These are phyloP conservation scores for Tautogolabrus adspersus DNA, from an alignment of 2,113 vertebrate genomes.

Conservation along the genomic window DNA sequence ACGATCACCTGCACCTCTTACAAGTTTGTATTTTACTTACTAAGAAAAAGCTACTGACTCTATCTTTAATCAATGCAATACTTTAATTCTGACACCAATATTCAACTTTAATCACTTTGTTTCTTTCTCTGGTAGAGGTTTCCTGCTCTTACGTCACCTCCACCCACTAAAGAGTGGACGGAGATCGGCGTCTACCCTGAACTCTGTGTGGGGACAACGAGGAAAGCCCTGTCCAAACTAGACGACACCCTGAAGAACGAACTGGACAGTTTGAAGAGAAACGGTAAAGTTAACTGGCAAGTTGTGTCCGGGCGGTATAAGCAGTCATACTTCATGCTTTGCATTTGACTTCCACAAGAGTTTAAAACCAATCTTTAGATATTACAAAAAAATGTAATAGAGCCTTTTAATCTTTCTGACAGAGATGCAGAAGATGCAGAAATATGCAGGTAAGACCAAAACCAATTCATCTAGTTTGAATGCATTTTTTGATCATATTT, in stretches of 20 bases:
- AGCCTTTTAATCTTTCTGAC: slow-evolving; percentile 14
- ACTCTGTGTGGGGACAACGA: slow-evolving; percentile 61
- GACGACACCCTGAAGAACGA: slow-evolving; percentile 18
- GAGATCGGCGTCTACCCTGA: slow-evolving; percentile 59
- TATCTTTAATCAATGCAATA: too few species aligned
- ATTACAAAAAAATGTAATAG: background rate
- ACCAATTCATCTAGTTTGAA: background rate
- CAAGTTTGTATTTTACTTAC: slow-evolving; percentile 54
- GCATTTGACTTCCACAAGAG: too few species aligned
- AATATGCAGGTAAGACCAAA: slow-evolving; percentile 72
- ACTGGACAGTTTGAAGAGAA: slow-evolving; percentile 49
- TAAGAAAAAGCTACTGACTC: background rate
- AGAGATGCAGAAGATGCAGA: slow-evolving; percentile 78
- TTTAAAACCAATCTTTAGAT: too few species aligned
- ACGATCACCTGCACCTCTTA: slow-evolving; percentile 77
- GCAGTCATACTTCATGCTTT: background rate
- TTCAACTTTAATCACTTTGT: background rate
- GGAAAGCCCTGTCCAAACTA: slow-evolving; percentile 59
- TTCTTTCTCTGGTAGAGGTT: slow-evolving; percentile 39
- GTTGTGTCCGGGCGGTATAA: background rate
- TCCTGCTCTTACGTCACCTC: slow-evolving; percentile 46
- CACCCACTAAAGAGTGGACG: slow-evolving; percentile 62
- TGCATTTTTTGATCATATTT: background rate
- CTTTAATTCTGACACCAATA: background rate
- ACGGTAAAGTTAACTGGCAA: slow-evolving; percentile 43